phyloP scores from a whole-genome alignment of 2,797 vertebrate genomes.

The Phrynocephalus forsythii region DNA sequence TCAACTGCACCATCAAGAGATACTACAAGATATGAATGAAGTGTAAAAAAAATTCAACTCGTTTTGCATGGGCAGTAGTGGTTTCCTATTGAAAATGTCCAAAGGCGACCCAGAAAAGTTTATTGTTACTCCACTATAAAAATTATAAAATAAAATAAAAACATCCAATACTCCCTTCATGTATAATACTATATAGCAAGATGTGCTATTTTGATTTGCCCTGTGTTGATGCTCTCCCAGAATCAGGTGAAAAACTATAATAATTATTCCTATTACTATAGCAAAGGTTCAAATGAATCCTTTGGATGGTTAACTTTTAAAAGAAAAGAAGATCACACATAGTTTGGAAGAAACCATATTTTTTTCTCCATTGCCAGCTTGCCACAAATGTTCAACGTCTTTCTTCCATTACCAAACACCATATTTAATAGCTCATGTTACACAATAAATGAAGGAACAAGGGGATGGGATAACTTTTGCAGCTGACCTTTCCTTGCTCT shows the following conservation, averaged over 20 bases:
- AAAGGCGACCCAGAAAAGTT: not conserved
- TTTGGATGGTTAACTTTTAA: slow-evolving; percentile 33
- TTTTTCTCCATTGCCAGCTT: not conserved
- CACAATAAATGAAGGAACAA: slow-evolving; percentile 28
- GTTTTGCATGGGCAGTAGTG: not conserved
- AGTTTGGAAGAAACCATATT: slow-evolving; percentile 14
- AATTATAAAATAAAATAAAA: not conserved
- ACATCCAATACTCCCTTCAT: slow-evolving; percentile 6
- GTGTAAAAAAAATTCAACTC: slow-evolving; percentile 24
- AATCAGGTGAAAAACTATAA: not conserved
- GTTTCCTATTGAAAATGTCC: not conserved
- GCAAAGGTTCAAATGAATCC: slow-evolving; percentile 30
- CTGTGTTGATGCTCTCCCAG: slow-evolving; percentile 15
- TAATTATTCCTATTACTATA: slow-evolving; percentile 21
- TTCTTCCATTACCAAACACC: not conserved
- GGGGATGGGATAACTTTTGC: slow-evolving; percentile 13
- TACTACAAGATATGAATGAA: not conserved
- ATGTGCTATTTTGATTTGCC: slow-evolving; percentile 11
- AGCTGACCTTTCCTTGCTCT: not conserved
- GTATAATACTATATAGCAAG: not conserved
- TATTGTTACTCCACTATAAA: not conserved
- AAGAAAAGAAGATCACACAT: not conserved
- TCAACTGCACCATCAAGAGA: not conserved
- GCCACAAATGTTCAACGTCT: slow-evolving; percentile 15
- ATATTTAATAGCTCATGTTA: slow-evolving; percentile 30